These are phyloP conservation scores for Spicauda simplicius DNA, from an alignment of 2,888 invertebrate species.

Conservation along the genomic window DNA sequence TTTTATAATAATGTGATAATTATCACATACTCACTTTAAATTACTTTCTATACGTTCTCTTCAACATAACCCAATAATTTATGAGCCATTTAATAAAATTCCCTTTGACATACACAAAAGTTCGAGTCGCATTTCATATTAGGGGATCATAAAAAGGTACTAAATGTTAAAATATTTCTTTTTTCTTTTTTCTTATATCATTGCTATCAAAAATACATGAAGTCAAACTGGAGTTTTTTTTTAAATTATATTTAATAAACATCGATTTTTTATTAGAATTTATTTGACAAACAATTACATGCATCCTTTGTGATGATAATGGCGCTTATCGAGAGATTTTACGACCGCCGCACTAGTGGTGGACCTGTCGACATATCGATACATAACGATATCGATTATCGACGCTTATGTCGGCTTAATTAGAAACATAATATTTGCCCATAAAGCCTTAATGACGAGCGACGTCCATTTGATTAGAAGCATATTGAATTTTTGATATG, in stretches of 20 bases:
- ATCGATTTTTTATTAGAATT: constrained; percentile 81
- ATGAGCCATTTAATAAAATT: constrained; percentile 10
- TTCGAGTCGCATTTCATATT: constrained; percentile 3
- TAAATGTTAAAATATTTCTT: constrained; percentile 19
- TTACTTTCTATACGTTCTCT: background rate
- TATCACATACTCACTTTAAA: background rate
- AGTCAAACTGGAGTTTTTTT: constrained; percentile 65
- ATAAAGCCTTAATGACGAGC: constrained; percentile 43
- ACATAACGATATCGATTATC: constrained; percentile 32
- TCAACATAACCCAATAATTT: constrained; percentile 22
- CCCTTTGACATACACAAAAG: constrained; percentile 15
- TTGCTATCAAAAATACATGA: constrained; percentile 31
- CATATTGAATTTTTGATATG: constrained; percentile 32
- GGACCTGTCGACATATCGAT: constrained; percentile 38
- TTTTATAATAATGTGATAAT: background rate
- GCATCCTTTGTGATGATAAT: constrained; percentile 83
- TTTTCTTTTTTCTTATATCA: constrained; percentile 10
- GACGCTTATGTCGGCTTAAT: constrained; percentile 46
- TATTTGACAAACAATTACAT: constrained; percentile 85
- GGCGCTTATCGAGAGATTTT: constrained; percentile 79
- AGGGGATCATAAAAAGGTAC: constrained; percentile 17
- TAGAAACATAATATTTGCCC: constrained; percentile 47
- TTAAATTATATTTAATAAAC: constrained; percentile 81
- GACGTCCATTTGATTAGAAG: constrained; percentile 23
- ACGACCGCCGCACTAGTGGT: constrained; percentile 66